These are phyloP conservation scores for Dipodomys stephensi DNA, from an alignment of 2,113 vertebrate genomes.

Conservation along the genomic window DNA sequence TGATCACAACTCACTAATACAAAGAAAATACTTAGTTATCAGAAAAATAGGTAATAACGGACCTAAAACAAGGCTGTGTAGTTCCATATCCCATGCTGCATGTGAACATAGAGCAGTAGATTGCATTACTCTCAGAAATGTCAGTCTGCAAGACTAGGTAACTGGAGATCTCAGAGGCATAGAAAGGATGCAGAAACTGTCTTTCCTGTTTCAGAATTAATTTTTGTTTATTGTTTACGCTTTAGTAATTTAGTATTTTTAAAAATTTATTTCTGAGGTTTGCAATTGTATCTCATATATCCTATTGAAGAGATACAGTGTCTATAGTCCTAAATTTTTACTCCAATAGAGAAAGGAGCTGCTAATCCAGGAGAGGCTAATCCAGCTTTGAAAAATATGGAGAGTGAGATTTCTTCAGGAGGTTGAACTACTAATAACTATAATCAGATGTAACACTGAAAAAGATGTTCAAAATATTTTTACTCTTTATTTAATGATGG, in stretches of 20 bases:
- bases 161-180: background rate
- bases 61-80: background rate
- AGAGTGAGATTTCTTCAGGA: background rate
- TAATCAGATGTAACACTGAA: background rate
- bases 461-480: background rate
- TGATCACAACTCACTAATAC: background rate
- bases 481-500: background rate
- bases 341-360: background rate
- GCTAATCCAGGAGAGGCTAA: background rate
- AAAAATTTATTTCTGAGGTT: background rate
- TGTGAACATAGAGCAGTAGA: background rate
- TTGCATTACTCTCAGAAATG: conserved; percentile 1
- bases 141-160: background rate
- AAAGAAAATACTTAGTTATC: background rate
- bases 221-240: background rate
- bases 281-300: background rate
- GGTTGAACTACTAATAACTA: conserved; percentile 17
- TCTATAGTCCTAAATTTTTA: background rate
- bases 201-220: background rate
- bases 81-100: background rate
- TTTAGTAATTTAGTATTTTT: background rate
- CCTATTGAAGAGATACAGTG: background rate
- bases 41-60: background rate
- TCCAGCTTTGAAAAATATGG: conserved; percentile 9
- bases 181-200: background rate